phyloP scores from a whole-genome alignment of 2,888 invertebrate genomes.

The Agapostemon virescens region DNA sequence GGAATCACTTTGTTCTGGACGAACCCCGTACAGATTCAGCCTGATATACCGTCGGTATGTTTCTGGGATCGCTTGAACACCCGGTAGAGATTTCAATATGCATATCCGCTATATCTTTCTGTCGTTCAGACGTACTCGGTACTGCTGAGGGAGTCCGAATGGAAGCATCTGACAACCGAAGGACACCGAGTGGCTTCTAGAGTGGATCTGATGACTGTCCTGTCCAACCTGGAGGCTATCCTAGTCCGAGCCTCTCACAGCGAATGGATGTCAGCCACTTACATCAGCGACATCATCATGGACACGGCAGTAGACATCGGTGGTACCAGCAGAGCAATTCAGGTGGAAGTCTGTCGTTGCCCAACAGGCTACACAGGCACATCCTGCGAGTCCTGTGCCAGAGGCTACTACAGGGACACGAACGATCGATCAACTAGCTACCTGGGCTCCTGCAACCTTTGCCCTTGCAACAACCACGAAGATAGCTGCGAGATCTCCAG shows the following conservation, averaged over 20 bases:
- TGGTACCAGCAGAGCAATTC: conserved; percentile 85
- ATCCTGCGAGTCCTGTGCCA: conserved; percentile 90
- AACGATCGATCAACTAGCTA: conserved; percentile 81
- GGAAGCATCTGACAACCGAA: conserved; percentile 83
- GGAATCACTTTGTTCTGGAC: conserved; percentile 89
- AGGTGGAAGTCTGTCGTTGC: conserved; percentile 93
- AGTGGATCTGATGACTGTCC: conserved; percentile 90
- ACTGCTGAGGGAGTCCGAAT: conserved; percentile 85
- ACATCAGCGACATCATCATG: conserved; percentile 91
- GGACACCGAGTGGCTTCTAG: conserved; percentile 86
- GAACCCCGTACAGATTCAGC: conserved; percentile 83
- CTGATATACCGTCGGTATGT: conserved; percentile 84
- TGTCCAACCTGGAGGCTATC: conserved; percentile 91
- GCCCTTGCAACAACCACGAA: conserved; percentile 90
- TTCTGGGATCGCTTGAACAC: background rate
- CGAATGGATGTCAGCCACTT: conserved; percentile 83
- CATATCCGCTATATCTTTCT: too few species aligned
- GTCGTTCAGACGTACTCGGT: conserved; percentile 83
- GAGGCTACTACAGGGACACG: conserved; percentile 87
- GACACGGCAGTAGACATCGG: conserved; percentile 89
- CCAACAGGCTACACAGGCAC: conserved; percentile 90
- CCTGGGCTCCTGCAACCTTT: conserved; percentile 85
- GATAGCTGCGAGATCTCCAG: conserved; percentile 84
- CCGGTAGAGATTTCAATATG: too few species aligned
- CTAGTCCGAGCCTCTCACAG: conserved; percentile 90